Evolutionary conservation across 2,797 vertebrate species (phyloP), one percentile per base, ranked within the genome.

Genomic region (Taeniopygia guttata): DNA sequence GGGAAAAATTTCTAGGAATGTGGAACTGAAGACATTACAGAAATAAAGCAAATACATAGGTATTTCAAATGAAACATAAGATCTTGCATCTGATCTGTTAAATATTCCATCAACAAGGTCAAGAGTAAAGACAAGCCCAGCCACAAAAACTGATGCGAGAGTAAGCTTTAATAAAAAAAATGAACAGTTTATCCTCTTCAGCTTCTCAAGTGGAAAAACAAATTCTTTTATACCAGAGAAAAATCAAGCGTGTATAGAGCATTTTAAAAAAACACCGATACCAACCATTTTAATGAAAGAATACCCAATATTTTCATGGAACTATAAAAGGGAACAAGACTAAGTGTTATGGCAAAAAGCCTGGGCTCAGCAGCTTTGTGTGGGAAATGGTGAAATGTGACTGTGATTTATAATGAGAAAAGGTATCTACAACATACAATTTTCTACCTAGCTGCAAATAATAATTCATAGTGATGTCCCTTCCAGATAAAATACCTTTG

Each of bases 401-500:
- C 98, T 98, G 98, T 99, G 99, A 99, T 99, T 99, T 99, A 99
- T 99, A 98, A 98, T 98, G 96, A 98, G 97, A 98, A 98, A 98
- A 98, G 98, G 96, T 98, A 98, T 98, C 98, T 98, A 98, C 98
- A 99, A 99, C 99, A 99, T 99, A 99, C 99, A 99, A 99, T 99
- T 99, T 99, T 99, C 99, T 98, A 99, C 99, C 98, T 99, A 98
- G 98, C 98, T 98, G 97, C 98, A 98, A 98, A 99, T 99, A 99
- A 99, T 99, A 99, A 99, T 99, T 99, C 99, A 99, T 99, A 99
- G 99, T 98, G 99, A 99, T 99, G 98, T 98, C 97, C 98, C 98
- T 98, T 98, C 98, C 97, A 97, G 99, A 99, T 99, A 99, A 98
- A 98, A 97, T 98, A 99, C 98, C 98, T 99, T 98, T 98, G 98